phyloP scores from a whole-genome alignment of 1,140 invertebrate genomes.

The Piezodorus guildinii region DNA sequence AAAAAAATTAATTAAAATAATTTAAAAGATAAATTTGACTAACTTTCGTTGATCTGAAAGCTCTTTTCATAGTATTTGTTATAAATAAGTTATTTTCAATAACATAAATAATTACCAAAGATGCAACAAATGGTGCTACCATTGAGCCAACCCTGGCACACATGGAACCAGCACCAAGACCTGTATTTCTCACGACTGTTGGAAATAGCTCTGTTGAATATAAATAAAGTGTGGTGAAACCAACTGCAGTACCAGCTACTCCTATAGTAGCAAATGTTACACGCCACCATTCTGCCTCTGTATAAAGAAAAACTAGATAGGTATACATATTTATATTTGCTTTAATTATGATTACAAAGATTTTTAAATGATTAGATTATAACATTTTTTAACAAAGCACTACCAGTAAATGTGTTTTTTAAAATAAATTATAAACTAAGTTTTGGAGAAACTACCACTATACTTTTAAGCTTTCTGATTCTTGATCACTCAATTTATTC shows the following conservation, averaged over 20 bases:
- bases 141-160: conserved; percentile 65
- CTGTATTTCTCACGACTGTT: conserved; percentile 67
- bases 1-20: background rate
- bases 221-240: conserved; percentile 67
- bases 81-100: background rate
- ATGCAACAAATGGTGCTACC: conserved; percentile 57
- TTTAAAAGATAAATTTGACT: background rate
- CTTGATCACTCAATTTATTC: too few relatives aligned
- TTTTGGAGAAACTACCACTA: too few relatives aligned
- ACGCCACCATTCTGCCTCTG: conserved; percentile 19
- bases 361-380: too few relatives aligned
- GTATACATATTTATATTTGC: background rate
- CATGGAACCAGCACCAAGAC: conserved; percentile 62
- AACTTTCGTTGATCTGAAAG: background rate
- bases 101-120: conserved; percentile 37
- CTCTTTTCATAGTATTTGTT: background rate
- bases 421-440: too few relatives aligned
- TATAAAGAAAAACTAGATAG: background rate
- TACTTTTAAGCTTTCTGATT: too few relatives aligned
- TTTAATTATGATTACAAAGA: too few relatives aligned
- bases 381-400: too few relatives aligned
- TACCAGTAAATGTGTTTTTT: too few relatives aligned
- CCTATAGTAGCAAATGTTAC: conserved; percentile 57
- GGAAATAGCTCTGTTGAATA: conserved; percentile 76
- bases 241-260: conserved; percentile 70